These are phyloP conservation scores for Andrena cerasifolii DNA, from an alignment of 1,140 invertebrate genomes.

Conservation along the genomic window DNA sequence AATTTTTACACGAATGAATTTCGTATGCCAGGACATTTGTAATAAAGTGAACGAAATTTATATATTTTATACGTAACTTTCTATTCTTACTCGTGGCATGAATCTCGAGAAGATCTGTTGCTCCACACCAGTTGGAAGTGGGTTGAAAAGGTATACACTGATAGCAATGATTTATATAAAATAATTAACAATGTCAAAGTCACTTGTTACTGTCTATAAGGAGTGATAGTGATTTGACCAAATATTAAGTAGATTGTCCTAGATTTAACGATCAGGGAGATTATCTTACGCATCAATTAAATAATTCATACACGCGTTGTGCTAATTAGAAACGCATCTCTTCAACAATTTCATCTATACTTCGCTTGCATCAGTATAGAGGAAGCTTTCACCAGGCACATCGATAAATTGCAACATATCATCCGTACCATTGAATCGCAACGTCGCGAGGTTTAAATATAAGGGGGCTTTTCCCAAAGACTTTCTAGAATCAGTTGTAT, in stretches of 20 bases:
- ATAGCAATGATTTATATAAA: constrained; percentile 49
- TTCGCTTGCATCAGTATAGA: constrained; percentile 3
- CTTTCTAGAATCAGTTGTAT: constrained; percentile 17
- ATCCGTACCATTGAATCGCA: constrained; percentile 33
- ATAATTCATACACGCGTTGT: background rate
- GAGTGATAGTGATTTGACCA: constrained; percentile 56
- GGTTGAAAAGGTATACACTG: constrained; percentile 46
- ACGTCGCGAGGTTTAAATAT: constrained; percentile 31
- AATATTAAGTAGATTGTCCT: constrained; percentile 57
- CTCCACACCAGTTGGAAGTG: constrained; percentile 35
- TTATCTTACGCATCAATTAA: constrained; percentile 61
- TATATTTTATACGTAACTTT: constrained; percentile 19
- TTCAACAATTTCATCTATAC: background rate
- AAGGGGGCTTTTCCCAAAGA: constrained; percentile 9
- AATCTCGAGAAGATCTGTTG: constrained; percentile 5
- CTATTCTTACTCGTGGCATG: constrained; percentile 1
- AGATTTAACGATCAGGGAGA: constrained; percentile 50
- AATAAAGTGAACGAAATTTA: constrained; percentile 12
- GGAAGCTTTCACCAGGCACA: background rate
- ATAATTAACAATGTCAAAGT: constrained; percentile 45
- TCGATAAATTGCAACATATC: constrained; percentile 51
- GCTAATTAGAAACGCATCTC: background rate
- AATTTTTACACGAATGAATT: constrained; percentile 36
- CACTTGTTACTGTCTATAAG: constrained; percentile 46
- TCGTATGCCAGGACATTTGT: background rate